These are phyloP conservation scores for Hozukius guyotensis DNA, from an alignment of 2,797 vertebrate species.

Conservation along the genomic window DNA sequence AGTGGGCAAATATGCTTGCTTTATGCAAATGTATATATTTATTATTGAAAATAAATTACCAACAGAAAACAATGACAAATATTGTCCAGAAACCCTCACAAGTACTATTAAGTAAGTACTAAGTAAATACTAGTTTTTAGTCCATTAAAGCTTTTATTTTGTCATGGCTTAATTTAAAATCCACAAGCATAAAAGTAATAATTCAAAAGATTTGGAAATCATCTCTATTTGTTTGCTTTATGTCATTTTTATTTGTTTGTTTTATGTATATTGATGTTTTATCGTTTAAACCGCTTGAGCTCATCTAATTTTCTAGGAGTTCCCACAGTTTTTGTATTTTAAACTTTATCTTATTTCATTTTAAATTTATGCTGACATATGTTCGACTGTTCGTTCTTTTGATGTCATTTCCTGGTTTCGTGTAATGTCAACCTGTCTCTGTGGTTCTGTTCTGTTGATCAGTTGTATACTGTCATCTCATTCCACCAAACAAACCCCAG, in stretches of 20 bases:
- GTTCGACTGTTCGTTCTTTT: not conserved
- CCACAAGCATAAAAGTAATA: not conserved
- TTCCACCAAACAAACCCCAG: conserved; percentile 16
- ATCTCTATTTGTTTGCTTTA: not conserved
- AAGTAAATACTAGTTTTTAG: no score
- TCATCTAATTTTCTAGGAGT: not conserved
- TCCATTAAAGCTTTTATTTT: not conserved
- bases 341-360: not conserved
- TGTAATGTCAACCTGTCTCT: not conserved
- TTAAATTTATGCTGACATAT: not conserved
- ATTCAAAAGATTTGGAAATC: not conserved
- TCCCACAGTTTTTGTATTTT: not conserved
- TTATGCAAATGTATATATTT: no score
- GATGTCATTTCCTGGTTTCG: not conserved
- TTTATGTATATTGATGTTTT: not conserved
- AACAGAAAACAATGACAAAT: no score
- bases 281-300: not conserved
- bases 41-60: no score
- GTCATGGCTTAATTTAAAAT: not conserved
- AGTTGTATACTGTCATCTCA: not conserved
- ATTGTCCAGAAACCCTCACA: no score
- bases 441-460: not conserved
- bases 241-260: not conserved
- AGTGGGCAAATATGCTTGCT: no score
- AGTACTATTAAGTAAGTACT: no score